These are phyloP conservation scores for Piaya cayana DNA, from an alignment of 2,113 vertebrate genomes.

Conservation along the genomic window DNA sequence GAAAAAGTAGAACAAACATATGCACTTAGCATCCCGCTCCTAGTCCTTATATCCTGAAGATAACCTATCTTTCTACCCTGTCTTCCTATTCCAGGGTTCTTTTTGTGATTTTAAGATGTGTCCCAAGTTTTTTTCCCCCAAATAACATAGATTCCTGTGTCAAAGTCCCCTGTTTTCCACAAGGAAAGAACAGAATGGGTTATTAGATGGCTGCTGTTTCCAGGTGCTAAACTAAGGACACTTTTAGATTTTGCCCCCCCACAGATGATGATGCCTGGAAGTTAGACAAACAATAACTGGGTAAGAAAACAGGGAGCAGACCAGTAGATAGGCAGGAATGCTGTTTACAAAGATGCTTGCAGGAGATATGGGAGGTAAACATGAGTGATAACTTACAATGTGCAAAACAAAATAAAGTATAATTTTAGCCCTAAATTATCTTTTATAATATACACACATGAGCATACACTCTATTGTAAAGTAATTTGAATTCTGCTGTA, in stretches of 20 bases:
- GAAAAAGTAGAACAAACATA: background rate
- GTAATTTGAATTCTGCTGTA: background rate
- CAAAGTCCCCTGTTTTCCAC: background rate
- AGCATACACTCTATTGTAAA: background rate
- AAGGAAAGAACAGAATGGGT: background rate
- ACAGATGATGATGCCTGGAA: background rate
- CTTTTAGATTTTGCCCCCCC: background rate
- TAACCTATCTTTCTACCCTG: background rate
- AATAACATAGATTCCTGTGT: background rate
- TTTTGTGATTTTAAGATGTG: background rate
- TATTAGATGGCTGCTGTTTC: background rate
- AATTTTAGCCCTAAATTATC: background rate
- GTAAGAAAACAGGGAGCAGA: background rate
- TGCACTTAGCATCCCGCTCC: background rate
- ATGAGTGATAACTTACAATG: background rate
- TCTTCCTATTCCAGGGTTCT: background rate
- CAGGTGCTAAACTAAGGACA: background rate
- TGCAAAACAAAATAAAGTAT: background rate
- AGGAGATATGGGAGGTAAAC: background rate
- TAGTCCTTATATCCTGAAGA: background rate
- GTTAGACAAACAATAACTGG: background rate
- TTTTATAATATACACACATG: background rate
- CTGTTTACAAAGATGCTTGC: background rate
- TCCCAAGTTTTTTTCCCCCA: background rate
- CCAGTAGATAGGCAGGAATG: background rate